Base-by-base conservation (phyloP, 1,140 invertebrate genomes). In the Metopolophium dirhodum region DNA sequence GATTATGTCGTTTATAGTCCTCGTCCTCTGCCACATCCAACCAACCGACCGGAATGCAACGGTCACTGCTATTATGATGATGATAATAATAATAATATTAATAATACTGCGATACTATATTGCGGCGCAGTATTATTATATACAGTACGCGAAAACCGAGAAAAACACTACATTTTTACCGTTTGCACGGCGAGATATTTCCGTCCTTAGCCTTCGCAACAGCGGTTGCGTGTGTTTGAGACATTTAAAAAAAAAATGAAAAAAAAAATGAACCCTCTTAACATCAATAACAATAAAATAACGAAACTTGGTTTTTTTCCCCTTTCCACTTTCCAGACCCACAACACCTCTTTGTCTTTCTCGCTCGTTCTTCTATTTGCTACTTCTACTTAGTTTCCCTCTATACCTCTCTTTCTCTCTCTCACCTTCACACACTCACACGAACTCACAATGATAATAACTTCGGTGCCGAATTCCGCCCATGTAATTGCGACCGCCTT, bases 211-310 rank as follows among this genome's bases (percentile, higher is more conserved):
- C 89, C 54, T 90, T 86, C 41, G 86, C 30, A 49, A 49, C 90
- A 20, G 57, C 23, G 30, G 41, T 91, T n/a, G 90, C 90, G 90
- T 91, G 90, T 37, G 45, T 47, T 82, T 18, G 7, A 51, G 68
- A 91, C 90, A 91, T 91, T 91, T 82, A 91, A 91, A 91, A 90
- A 82, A 77, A 87, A 87, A 41, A 41, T 41, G 41, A 41, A 41
- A 41, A 41, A 41, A 90, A 91, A 91, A 91, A 91, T 23, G 14
- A 61, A 91, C 68, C 90, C 90, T 91, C 90, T 91, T 91, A 91
- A 91, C 90, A 83, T 49, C 68, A 51, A 91, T 91, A 91, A 83
- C 90, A 91, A 91, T 91, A 91, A 91, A 91, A 91, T 77, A 91
- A 77, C 68, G 68, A 82, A 82, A 91, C 61, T 91, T 22, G 45